Evolutionary conservation across 2,888 invertebrate genomes (phyloP).

Genomic region (Malthinus seriepunctatus): DNA sequence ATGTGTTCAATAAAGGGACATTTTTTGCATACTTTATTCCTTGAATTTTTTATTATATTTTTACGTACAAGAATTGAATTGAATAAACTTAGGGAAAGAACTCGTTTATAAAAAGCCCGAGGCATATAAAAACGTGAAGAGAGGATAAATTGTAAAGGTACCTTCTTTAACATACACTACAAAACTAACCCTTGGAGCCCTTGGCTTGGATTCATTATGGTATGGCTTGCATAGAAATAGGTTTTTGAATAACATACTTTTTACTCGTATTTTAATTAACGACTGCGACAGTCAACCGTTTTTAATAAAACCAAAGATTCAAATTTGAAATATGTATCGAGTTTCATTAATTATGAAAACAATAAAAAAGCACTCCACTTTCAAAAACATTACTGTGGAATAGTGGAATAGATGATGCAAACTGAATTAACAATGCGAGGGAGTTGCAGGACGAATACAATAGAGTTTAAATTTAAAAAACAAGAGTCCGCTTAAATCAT

Average conservation of each 20-base stretch:
- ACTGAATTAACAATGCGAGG: neutral
- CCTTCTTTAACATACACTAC: conserved; percentile 10
- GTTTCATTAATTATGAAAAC: no score
- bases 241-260: conserved; percentile 4
- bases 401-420: neutral
- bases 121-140: conserved; percentile 21
- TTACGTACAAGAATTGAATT: no score
- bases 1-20: no score
- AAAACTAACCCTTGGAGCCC: conserved; percentile 10
- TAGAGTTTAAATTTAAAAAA: neutral
- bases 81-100: conserved; percentile 5
- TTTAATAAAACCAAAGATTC: neutral
- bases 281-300: neutral
- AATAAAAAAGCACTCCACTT: neutral
- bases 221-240: conserved; percentile 16
- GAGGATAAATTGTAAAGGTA: conserved; percentile 14
- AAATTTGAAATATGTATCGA: no score
- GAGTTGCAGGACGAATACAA: neutral
- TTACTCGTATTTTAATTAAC: neutral
- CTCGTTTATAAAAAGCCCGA: conserved; percentile 18
- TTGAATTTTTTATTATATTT: no score
- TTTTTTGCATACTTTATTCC: no score
- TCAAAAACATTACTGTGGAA: neutral
- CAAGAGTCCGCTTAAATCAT: neutral
- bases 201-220: conserved; percentile 13